Base-by-base conservation (phyloP, 2,113 vertebrate species). In the Tretioscincus oriximinensis region DNA sequence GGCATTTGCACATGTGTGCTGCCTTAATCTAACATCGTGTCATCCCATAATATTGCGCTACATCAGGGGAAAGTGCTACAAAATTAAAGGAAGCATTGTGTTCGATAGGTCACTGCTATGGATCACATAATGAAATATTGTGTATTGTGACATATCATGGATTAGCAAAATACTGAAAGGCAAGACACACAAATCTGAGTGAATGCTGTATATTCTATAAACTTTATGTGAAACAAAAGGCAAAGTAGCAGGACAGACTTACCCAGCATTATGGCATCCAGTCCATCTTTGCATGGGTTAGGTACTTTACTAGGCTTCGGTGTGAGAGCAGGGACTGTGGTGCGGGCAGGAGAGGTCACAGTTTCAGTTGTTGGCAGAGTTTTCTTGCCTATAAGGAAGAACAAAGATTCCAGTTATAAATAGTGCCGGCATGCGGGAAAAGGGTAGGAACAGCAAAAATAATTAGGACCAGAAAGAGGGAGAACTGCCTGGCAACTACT, bases 231-330 rank as follows among this genome's bases (percentile, higher is more conserved):
- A 28, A 60, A 7, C 41, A 9, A 29, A 51, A 35, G 49, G 11
- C 16, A 31, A 47, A 14, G 21, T 35, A 73, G 16, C 24, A 29
- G 26, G 68, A 78, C 31, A 49, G 10, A 6, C 91, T 93, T 79
- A 97, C 97, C 97, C 26, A 97, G 85, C 90, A 97, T 96, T 60
- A 97, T 93, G 72, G 96, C 95, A 78, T 98, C 96, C 77, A 98
- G 91, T 1, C 92, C 88, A 78, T 94, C 95, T n/a, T 83, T 96
- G 94, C 97, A 98, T 65, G 96, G 97, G 85, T 97, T 89, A 16
- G 96, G 96, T 74, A 87, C 82, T 47, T 77, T 81, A 83, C 81
- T 85, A 71, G 82, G 89, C 7, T 82, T 82, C 28, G 77, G 61
- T 83, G 90, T 78, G 65, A 73, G 31, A 31, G 84, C 80, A 8